A percentile compares a stretch with the other conserved stretches of the same genome.
Conservation (phyloP, 2,888 invertebrate species). For the Glomeris marginata region DNA sequence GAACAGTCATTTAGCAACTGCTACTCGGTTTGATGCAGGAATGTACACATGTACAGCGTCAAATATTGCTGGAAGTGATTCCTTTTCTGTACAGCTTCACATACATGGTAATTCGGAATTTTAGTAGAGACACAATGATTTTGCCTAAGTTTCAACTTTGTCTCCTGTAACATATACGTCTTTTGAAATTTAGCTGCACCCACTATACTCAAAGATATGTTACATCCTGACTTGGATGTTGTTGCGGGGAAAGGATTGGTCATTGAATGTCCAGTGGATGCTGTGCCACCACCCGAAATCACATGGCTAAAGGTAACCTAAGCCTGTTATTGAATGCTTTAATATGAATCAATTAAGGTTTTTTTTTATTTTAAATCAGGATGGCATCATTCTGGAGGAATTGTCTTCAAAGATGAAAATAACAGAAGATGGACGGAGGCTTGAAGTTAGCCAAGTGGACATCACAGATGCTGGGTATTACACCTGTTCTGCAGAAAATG, state of each 20-base stretch:
- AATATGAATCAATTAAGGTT: too few species aligned
- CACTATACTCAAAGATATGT: too few species aligned
- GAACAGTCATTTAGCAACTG: too few species aligned
- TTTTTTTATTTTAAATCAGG: conserved; percentile 17
- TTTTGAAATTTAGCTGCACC: too few species aligned
- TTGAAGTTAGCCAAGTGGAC: conserved; percentile 16
- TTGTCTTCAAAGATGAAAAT: conserved; percentile 9
- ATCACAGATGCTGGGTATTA: conserved; percentile 37
- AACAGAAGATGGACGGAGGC: conserved; percentile 11
- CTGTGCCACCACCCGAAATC: conserved; percentile 36
- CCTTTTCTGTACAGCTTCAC: too few species aligned
- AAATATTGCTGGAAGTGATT: too few species aligned
- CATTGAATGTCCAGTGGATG: conserved; percentile 36
- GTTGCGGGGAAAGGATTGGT: conserved; percentile 32
- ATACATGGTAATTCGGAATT: too few species aligned
- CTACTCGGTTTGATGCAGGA: too few species aligned
- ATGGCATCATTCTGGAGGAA: conserved; percentile 11
- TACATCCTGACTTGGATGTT: conserved; percentile 28
- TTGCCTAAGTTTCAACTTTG: too few species aligned
- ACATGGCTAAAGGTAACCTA: conserved; percentile 30
- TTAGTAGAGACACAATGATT: too few species aligned
- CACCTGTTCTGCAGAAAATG: conserved; percentile 43
- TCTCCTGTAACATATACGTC: too few species aligned
- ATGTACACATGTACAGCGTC: too few species aligned
- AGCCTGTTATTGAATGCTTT: conserved; percentile 1